Percentiles rank a stretch among this genome's conserved stretches.
Conservation (phyloP, 2,113 vertebrate species). For the Heterocephalus glaber region DNA sequence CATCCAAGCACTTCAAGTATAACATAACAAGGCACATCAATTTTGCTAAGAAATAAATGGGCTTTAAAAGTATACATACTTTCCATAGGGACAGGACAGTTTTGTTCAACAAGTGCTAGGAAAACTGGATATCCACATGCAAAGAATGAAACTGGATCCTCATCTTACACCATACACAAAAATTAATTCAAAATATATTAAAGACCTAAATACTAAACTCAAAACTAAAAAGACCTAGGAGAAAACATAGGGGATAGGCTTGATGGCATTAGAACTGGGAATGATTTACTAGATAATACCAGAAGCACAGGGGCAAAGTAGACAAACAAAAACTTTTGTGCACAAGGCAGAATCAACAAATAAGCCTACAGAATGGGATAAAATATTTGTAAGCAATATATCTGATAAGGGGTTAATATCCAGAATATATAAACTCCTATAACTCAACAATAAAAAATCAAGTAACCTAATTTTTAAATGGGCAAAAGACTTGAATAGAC, state of each 20-base stretch:
- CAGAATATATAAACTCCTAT: neutral
- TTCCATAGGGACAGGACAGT: neutral
- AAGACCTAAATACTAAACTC: neutral
- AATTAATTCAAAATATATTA: neutral
- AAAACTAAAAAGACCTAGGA: neutral
- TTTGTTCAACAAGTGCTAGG: neutral
- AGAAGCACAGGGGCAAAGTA: neutral
- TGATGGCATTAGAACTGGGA: neutral
- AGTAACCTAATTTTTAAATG: neutral
- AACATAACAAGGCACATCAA: neutral
- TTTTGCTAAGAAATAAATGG: constrained; percentile 26
- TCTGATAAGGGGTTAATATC: neutral
- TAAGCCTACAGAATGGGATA: neutral
- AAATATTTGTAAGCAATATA: neutral
- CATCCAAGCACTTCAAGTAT: neutral
- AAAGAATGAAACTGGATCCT: neutral
- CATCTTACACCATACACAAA: neutral
- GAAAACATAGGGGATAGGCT: neutral
- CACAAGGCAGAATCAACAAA: neutral
- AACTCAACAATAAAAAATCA: neutral
- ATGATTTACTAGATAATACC: neutral
- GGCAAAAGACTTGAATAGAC: neutral
- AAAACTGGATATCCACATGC: neutral
- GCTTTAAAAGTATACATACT: neutral
- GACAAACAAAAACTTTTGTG: neutral